A percentile compares a stretch with the other conserved stretches of the same genome.
Evolutionary conservation across 2,113 vertebrate genomes (phyloP).

Genomic region (Serilophus lunatus): DNA sequence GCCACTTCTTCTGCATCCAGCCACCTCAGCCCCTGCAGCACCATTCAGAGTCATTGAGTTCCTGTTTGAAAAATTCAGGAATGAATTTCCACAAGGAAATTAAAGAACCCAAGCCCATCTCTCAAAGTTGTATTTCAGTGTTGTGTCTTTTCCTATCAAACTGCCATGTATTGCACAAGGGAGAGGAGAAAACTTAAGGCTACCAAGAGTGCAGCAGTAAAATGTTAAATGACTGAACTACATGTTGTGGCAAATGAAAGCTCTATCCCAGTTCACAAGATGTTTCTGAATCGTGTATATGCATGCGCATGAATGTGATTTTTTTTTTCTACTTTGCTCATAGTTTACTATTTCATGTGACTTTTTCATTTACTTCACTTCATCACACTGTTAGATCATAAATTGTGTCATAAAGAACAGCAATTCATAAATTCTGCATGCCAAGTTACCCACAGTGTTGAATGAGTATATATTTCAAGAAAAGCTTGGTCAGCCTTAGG

Average conservation of each 20-base stretch:
- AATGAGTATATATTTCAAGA: neutral
- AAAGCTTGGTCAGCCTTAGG: neutral
- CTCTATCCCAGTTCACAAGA: neutral
- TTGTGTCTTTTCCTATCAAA: neutral
- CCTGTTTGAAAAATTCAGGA: neutral
- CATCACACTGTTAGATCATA: neutral
- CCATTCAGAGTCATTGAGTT: neutral
- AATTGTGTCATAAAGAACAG: neutral
- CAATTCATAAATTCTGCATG: neutral
- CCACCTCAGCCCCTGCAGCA: neutral
- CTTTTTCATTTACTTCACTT: neutral
- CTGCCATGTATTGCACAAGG: neutral
- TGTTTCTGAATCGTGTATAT: neutral
- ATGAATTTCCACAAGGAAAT: neutral
- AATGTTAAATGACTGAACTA: neutral
- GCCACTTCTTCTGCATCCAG: neutral
- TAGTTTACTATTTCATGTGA: neutral
- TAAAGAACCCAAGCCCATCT: neutral
- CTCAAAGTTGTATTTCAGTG: neutral
- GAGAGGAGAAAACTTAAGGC: neutral
- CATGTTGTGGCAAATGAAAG: neutral
- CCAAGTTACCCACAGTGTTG: neutral
- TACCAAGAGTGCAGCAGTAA: neutral
- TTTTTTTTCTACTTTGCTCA: neutral
- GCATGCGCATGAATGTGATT: neutral